These are phyloP conservation scores for Okapia johnstoni DNA, from an alignment of 2,113 vertebrate species.

Conservation along the genomic window DNA sequence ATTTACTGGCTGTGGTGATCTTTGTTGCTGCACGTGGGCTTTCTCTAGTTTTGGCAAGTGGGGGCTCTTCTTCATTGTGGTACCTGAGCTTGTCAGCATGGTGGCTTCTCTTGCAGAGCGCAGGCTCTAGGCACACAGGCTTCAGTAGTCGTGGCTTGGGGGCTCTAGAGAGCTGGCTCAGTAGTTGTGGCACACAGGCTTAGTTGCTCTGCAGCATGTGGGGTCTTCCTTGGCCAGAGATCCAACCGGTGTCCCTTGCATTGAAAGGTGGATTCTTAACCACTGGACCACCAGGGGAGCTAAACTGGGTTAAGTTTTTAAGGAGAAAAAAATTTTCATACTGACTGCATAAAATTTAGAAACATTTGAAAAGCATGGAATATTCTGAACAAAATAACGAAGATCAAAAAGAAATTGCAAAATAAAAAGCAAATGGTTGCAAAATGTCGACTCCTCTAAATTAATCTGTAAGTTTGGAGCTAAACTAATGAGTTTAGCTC, in stretches of 20 bases:
- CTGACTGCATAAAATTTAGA: neutral
- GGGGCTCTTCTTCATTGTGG: neutral
- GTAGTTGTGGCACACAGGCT: neutral
- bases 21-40: neutral
- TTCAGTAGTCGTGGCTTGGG: neutral
- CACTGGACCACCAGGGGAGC: neutral
- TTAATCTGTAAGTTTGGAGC: neutral
- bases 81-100: neutral
- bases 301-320: neutral
- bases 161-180: neutral
- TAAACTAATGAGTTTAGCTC: neutral
- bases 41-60: neutral
- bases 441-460: neutral
- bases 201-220: neutral
- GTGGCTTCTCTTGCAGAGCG: neutral
- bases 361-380: neutral
- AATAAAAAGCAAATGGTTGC: neutral
- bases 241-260: neutral
- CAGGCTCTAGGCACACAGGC: neutral
- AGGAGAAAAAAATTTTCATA: neutral
- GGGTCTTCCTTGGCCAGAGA: neutral
- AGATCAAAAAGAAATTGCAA: neutral
- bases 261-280: neutral
- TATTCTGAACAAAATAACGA: neutral
- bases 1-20: neutral